These are phyloP conservation scores for Sycobia sp. DNA, from an alignment of 1,140 invertebrate species.

Conservation along the genomic window DNA sequence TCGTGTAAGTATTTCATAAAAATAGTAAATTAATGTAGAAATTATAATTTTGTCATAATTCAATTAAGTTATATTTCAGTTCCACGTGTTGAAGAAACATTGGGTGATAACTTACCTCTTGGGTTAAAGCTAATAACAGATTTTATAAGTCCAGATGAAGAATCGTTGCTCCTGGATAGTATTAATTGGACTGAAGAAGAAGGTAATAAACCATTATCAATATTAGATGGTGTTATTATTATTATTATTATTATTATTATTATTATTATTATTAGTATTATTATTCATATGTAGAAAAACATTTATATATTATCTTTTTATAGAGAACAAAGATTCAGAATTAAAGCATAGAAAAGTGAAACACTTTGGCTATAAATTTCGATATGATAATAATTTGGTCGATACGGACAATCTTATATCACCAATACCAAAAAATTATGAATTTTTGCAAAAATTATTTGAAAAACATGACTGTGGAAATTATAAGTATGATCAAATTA, in stretches of 20 bases:
- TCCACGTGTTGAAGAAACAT: slow-evolving; percentile 48
- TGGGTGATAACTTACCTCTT: slow-evolving; percentile 61
- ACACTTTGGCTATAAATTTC: slow-evolving; percentile 94
- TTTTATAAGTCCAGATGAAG: slow-evolving; percentile 78
- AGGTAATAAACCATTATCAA: too few relatives aligned
- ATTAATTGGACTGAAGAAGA: slow-evolving; percentile 65
- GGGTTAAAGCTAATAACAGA: slow-evolving; percentile 77
- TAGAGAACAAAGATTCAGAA: slow-evolving; percentile 46
- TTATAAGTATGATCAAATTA: slow-evolving; percentile 84
- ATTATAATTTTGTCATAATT: not conserved
- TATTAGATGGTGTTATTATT: too few relatives aligned
- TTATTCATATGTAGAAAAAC: too few relatives aligned
- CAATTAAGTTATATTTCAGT: slow-evolving; percentile 46
- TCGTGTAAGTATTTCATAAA: slow-evolving; percentile 52
- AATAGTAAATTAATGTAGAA: not conserved
- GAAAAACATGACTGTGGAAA: slow-evolving; percentile 58
- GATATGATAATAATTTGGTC: slow-evolving; percentile 88
- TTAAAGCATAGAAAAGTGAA: slow-evolving; percentile 88
- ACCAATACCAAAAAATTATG: slow-evolving; percentile 75
- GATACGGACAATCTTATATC: slow-evolving; percentile 72
- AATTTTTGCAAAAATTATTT: slow-evolving; percentile 70
- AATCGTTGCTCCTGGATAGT: slow-evolving; percentile 67
- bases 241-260: too few relatives aligned
- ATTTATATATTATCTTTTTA: slow-evolving; percentile 14
- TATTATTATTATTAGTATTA: too few relatives aligned